These are phyloP conservation scores for Pocillopora verrucosa DNA, from an alignment of 64 coral and sea anemone species.

Conservation along the genomic window DNA sequence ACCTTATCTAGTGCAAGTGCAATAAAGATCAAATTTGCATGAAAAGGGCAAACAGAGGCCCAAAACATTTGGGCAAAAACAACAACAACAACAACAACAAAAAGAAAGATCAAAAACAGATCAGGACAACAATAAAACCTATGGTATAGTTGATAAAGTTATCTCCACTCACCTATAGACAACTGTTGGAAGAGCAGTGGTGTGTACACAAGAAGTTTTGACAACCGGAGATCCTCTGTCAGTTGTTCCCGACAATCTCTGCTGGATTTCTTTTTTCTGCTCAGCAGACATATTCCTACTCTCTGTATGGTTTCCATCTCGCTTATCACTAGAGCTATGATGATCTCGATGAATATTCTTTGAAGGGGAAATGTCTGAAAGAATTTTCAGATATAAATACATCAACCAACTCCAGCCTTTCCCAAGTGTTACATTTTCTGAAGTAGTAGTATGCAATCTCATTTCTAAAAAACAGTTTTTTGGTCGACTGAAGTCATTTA, in stretches of 20 bases:
- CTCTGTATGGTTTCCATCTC: conserved; percentile 62
- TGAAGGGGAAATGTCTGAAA: conserved; percentile 35
- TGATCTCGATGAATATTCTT: conserved; percentile 31
- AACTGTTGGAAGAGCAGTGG: conserved; percentile 81
- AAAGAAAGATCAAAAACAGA: neutral
- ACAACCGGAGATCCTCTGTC: conserved; percentile 76
- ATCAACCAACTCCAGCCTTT: neutral
- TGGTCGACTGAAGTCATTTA: too few relatives aligned
- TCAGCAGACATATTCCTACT: conserved; percentile 30
- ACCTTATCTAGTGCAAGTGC: too few relatives aligned
- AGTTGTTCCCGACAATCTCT: conserved; percentile 25
- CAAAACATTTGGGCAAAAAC: too few relatives aligned
- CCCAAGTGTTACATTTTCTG: neutral
- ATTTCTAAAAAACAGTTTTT: too few relatives aligned
- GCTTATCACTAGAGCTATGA: conserved; percentile 45
- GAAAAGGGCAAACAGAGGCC: too few relatives aligned
- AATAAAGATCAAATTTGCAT: too few relatives aligned
- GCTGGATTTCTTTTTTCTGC: conserved; percentile 61
- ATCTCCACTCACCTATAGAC: conserved; percentile 32
- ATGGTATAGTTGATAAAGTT: neutral
- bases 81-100: neutral
- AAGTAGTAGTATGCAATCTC: too few relatives aligned
- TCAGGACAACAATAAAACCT: too few relatives aligned
- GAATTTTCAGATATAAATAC: neutral
- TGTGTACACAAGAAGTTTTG: conserved; percentile 93